Base-by-base conservation (phyloP, 2,113 vertebrate species). In the Rhea pennata region DNA sequence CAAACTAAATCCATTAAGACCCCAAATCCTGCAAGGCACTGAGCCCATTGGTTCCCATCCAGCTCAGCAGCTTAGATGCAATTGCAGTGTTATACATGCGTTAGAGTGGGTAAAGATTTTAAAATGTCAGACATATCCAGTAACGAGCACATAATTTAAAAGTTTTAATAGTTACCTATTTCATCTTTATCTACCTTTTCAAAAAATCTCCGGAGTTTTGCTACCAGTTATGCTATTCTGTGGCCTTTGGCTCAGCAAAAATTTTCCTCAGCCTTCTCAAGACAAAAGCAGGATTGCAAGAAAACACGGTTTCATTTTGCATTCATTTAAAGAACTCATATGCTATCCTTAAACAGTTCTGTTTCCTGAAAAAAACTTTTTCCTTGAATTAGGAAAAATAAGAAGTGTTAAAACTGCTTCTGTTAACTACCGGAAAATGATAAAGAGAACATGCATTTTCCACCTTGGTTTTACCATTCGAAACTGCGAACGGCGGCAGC, bases 231-330 rank as follows among this genome's bases (percentile, higher is more conserved):
- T 24, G 8, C 44, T 65, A 90, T 83, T 44, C 66, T 70, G 46
- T 93, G 84, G 24, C 40, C 78, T 95, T 90, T 87, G 82, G 36
- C 87, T 95, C 89, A 54, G 46, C 50, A 56, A 70, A 87, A 51
- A 44, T 78, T 58, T 88, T 92, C 85, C 94, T 95, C 95, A 87
- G 44, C 93, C 79, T 94, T 96, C 82, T 65, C 51, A 65, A 94
- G 65, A 36, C 66, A 74, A 84, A 96, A 36, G 42, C 85, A 56
- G 4, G 50, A 75, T 76, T 15, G 44, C 71, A 83, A 88, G 83
- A 97, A 97, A 97, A 86, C 14, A 54, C 80, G 8, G 5, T 93
- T 95, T 92, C 79, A 72, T 58, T 87, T 88, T 23, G 1, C 42
- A 54, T 80, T 84, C 79, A 36, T 88, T 62, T 94, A 76, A 96